Conservation (phyloP, 2,797 vertebrate genomes). For the Uromys caudimaculatus region DNA sequence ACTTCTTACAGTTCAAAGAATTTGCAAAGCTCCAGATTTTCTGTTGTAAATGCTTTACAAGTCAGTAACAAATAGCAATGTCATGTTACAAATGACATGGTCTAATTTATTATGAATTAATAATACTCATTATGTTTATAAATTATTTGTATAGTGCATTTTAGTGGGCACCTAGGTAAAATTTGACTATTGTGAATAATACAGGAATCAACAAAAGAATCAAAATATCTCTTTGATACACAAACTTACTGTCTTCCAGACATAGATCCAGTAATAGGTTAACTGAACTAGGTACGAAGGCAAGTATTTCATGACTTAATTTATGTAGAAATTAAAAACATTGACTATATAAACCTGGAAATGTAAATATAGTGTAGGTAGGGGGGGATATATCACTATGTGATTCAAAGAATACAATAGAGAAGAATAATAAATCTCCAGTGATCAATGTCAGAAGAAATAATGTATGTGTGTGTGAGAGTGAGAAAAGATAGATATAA, state of each 20-base stretch:
- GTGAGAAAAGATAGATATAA: neutral
- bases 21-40: neutral
- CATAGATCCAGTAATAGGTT: neutral
- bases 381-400: neutral
- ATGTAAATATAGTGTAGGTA: neutral
- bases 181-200: neutral
- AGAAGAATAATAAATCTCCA: neutral
- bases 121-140: neutral
- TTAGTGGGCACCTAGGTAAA: neutral
- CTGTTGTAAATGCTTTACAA: conserved; percentile 10
- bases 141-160: neutral
- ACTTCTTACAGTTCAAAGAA: neutral
- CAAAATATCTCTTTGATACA: neutral
- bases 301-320: neutral
- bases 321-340: neutral
- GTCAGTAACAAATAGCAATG: neutral
- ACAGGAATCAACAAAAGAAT: neutral
- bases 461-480: neutral
- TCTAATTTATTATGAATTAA: neutral
- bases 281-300: neutral
- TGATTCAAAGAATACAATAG: neutral
- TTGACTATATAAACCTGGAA: neutral
- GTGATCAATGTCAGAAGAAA: neutral
- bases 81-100: neutral
- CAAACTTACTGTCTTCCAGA: neutral